phyloP scores from a whole-genome alignment of 2,888 invertebrate genomes.

The Maniola hyperantus region DNA sequence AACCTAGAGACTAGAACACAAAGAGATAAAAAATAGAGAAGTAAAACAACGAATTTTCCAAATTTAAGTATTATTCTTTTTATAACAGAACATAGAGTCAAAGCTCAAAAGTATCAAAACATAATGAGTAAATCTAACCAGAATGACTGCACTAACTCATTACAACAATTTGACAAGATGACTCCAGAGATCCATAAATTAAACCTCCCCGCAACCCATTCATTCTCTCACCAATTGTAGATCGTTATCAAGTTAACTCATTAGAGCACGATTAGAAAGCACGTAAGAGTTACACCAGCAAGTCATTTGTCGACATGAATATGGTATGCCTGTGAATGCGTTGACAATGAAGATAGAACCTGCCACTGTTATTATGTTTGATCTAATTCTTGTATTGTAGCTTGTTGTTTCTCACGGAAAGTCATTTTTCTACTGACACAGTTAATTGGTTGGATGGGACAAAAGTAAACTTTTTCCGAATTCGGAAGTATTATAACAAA shows the following conservation, averaged over 20 bases:
- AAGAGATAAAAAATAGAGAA: not conserved
- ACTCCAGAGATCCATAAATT: slow-evolving; percentile 7
- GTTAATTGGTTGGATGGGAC: slow-evolving; percentile 26
- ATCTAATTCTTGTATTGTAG: slow-evolving; percentile 55
- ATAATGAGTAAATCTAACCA: not conserved
- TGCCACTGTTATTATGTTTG: slow-evolving; percentile 45
- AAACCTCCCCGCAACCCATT: not conserved
- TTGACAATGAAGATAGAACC: slow-evolving; percentile 36
- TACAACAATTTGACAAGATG: slow-evolving; percentile 16
- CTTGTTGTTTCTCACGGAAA: slow-evolving; percentile 32
- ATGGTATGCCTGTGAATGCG: slow-evolving; percentile 36
- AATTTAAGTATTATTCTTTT: not conserved
- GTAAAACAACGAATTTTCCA: not conserved
- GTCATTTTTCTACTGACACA: slow-evolving; percentile 25
- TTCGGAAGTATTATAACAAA: not conserved
- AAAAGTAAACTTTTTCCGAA: slow-evolving; percentile 9
- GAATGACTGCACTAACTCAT: not conserved
- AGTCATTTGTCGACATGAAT: slow-evolving; percentile 42
- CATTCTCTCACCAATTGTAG: slow-evolving; percentile 18
- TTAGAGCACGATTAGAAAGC: slow-evolving; percentile 38
- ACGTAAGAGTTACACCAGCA: slow-evolving; percentile 32
- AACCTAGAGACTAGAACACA: not conserved
- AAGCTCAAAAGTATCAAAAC: not conserved
- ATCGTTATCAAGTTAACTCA: slow-evolving; percentile 32
- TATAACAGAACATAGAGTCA: not conserved